Percentiles rank a stretch among this genome's conserved stretches.
phyloP scores from a whole-genome alignment of 1,140 invertebrate species.

The Eupristina koningsbergeri region DNA sequence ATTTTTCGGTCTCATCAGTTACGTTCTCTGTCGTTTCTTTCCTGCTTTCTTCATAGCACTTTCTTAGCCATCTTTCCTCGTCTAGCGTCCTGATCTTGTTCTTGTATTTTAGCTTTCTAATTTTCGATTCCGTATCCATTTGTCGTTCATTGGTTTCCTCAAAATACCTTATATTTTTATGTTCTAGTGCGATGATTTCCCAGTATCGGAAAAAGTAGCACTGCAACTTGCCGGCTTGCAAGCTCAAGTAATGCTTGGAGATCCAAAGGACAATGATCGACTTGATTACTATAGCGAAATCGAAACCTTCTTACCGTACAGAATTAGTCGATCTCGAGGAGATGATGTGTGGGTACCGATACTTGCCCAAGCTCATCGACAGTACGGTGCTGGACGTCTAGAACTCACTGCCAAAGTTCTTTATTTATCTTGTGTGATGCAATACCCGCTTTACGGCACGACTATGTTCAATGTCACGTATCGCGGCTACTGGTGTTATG shows the following conservation, averaged over 20 bases:
- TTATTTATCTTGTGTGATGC: conserved; percentile 96
- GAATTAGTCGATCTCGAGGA: conserved; percentile 82
- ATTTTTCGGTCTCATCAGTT: too few species aligned
- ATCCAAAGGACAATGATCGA: conserved; percentile 82
- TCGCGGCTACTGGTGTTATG: conserved; percentile 93
- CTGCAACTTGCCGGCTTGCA: conserved; percentile 94
- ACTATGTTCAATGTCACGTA: conserved; percentile 94
- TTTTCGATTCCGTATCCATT: too few species aligned
- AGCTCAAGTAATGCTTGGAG: conserved; percentile 92
- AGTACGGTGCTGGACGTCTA: conserved; percentile 91
- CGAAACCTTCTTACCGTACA: conserved; percentile 84
- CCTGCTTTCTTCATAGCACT: too few species aligned
- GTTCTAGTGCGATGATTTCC: conserved; percentile 91
- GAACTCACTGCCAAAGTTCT: conserved; percentile 94
- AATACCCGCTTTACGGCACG: conserved; percentile 95
- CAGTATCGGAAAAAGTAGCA: conserved; percentile 94
- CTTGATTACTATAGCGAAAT: conserved; percentile 87
- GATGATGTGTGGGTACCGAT: conserved; percentile 90
- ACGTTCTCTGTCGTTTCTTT: too few species aligned
- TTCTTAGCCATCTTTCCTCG: too few species aligned
- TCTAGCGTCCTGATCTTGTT: too few species aligned
- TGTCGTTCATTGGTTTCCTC: too few species aligned
- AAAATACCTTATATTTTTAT: too few species aligned
- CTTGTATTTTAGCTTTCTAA: too few species aligned
- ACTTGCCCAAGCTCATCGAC: conserved; percentile 87